These are phyloP conservation scores for Scaeva pyrastri DNA, from an alignment of 2,888 invertebrate genomes.

Conservation along the genomic window DNA sequence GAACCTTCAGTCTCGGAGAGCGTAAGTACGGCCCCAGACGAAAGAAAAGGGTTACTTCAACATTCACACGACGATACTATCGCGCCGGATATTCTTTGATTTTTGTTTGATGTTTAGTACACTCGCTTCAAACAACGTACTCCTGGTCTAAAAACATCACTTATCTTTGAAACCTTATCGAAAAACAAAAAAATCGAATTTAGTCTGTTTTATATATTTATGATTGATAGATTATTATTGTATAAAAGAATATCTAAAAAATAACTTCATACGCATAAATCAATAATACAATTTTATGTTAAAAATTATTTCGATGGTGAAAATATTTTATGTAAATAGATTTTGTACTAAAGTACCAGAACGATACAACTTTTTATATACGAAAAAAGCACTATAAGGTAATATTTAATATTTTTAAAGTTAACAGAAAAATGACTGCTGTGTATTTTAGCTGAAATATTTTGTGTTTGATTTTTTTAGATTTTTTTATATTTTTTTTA, in stretches of 20 bases:
- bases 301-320: conserved; percentile 44
- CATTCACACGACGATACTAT: conserved; percentile 85
- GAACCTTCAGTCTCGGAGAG: conserved; percentile 80
- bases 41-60: conserved; percentile 85
- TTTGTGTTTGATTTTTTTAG: conserved; percentile 54
- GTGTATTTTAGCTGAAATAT: conserved; percentile 70
- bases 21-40: conserved; percentile 84
- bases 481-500: conserved; percentile 52
- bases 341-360: conserved; percentile 64
- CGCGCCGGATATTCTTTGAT: conserved; percentile 84
- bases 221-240: conserved; percentile 51
- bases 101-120: conserved; percentile 81
- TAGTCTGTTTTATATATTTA: conserved; percentile 65
- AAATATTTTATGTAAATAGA: conserved; percentile 65
- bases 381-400: conserved; percentile 54
- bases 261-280: conserved; percentile 34
- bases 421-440: conserved; percentile 65
- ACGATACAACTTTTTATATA: conserved; percentile 48
- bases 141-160: conserved; percentile 59
- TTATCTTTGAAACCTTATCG: conserved; percentile 42
- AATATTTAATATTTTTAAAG: conserved; percentile 67
- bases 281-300: conserved; percentile 34
- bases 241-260: conserved; percentile 33
- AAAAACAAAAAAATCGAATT: conserved; percentile 71
- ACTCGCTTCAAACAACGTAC: conserved; percentile 28